Conservation (phyloP, 1,140 invertebrate species). For the Octopus bimaculoides region DNA sequence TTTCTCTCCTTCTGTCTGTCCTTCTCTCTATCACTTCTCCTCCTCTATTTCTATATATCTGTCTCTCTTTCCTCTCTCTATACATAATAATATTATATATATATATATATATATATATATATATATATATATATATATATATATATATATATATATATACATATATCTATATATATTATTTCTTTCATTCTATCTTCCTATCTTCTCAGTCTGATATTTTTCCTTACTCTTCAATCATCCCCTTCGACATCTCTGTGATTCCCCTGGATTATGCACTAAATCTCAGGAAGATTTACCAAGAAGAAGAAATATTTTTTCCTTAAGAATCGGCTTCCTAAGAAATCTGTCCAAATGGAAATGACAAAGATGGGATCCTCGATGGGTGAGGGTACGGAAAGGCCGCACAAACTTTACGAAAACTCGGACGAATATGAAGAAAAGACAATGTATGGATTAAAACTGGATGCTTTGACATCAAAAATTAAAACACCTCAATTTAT, state of each 20-base stretch:
- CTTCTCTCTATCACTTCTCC: neutral
- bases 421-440: slow-evolving; percentile 43
- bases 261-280: neutral
- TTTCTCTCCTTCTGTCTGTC: neutral
- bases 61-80: neutral
- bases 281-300: too few species aligned
- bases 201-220: neutral
- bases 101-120: neutral
- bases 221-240: neutral
- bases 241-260: slow-evolving; percentile 1
- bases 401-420: slow-evolving; percentile 42
- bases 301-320: too few species aligned
- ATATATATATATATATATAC: neutral
- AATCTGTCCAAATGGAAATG: slow-evolving; percentile 5
- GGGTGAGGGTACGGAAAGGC: slow-evolving; percentile 23
- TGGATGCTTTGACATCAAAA: slow-evolving; percentile 41
- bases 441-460: slow-evolving; percentile 31
- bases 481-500: slow-evolving; percentile 46
- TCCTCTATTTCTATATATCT: neutral
- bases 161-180: neutral
- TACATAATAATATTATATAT: neutral
- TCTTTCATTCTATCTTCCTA: neutral
- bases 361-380: slow-evolving; percentile 13
- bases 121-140: neutral
- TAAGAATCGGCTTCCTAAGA: neutral